Conservation (phyloP, 2,113 vertebrate species). For the Pseudopodoces humilis region DNA sequence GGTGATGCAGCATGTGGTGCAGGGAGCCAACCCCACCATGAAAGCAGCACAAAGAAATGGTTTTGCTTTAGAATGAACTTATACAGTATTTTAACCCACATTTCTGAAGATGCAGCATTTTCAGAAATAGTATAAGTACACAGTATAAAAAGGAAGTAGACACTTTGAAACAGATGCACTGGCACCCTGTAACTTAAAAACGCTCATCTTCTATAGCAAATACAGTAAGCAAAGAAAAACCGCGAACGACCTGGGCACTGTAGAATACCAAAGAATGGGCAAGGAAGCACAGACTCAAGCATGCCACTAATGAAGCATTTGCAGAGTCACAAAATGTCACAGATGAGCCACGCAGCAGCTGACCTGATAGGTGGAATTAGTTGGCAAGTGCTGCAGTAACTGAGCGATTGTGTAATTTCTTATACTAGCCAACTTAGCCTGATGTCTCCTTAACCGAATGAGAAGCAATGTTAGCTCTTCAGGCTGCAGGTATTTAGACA, state of each 20-base stretch:
- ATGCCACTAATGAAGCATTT: constrained; percentile 57
- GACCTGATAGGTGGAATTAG: constrained; percentile 89
- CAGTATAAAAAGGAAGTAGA: neutral
- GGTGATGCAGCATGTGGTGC: constrained; percentile 2
- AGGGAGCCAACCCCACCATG: constrained; percentile 24
- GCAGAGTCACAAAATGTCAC: constrained; percentile 64
- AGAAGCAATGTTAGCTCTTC: constrained; percentile 98
- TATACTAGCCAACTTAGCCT: constrained; percentile 93
- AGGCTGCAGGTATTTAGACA: constrained; percentile 87
- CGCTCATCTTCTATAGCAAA: neutral
- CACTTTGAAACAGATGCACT: neutral
- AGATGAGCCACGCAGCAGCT: constrained; percentile 77
- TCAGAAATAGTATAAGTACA: constrained; percentile 52
- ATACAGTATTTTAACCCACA: neutral
- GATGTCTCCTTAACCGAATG: constrained; percentile 95
- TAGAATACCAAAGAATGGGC: constrained; percentile 36
- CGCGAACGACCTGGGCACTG: neutral
- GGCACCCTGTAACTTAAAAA: constrained; percentile 2
- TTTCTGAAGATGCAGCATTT: constrained; percentile 61
- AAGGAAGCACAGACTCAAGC: constrained; percentile 64
- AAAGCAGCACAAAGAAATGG: constrained; percentile 46
- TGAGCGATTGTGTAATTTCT: constrained; percentile 88
- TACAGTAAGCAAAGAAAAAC: constrained; percentile 52
- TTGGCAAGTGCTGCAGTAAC: constrained; percentile 89
- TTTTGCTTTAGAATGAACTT: constrained; percentile 38